Percentiles rank a stretch among this genome's conserved stretches.
Evolutionary conservation across 2,888 invertebrate species (phyloP).

Genomic region (Nemoura dubitans): DNA sequence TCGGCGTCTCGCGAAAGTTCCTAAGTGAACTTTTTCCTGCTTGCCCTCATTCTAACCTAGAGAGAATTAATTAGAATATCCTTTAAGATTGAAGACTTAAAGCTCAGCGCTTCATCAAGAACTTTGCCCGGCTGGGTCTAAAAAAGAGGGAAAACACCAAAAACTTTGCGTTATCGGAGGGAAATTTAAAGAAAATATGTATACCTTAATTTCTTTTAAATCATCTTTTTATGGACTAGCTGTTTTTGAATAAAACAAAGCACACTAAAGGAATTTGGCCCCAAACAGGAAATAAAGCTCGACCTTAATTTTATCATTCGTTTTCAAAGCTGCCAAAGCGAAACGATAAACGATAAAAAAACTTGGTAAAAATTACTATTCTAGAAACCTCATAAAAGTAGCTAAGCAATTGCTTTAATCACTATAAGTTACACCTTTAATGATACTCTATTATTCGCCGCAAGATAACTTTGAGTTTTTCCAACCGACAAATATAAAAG

Average conservation of each 20-base stretch:
- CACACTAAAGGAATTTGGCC: too few relatives aligned
- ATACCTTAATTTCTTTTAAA: neutral
- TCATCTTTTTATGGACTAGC: neutral
- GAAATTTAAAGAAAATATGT: too few relatives aligned
- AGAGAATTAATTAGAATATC: conserved; percentile 25
- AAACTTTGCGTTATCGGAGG: neutral
- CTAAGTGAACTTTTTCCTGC: neutral
- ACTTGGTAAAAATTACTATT: neutral
- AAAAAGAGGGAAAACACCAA: neutral
- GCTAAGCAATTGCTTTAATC: neutral
- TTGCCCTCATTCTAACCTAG: neutral
- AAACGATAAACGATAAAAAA: too few relatives aligned
- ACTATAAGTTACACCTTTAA: neutral
- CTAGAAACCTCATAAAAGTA: neutral
- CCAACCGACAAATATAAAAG: too few relatives aligned
- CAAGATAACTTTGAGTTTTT: neutral
- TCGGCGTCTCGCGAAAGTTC: neutral
- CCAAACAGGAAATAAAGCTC: too few relatives aligned
- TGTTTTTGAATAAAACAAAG: too few relatives aligned
- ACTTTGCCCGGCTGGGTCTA: neutral
- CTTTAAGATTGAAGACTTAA: neutral
- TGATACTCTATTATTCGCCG: neutral
- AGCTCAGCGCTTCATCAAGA: neutral
- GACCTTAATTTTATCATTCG: too few relatives aligned
- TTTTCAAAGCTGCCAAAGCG: too few relatives aligned